Base-by-base conservation (phyloP, 2,797 vertebrate species). In the Siniperca undulata region DNA sequence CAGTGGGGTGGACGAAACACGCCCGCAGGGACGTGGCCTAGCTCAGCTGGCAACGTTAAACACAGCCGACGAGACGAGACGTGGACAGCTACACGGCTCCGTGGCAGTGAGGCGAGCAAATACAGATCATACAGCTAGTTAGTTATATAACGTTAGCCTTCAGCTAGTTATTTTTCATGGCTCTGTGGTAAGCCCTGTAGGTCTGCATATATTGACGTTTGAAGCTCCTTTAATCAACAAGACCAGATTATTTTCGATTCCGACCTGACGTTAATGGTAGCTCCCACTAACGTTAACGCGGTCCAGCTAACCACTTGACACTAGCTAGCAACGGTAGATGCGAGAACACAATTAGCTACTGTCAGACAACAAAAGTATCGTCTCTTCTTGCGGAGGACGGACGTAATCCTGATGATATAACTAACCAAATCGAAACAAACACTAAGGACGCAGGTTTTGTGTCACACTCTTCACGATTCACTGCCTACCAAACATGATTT, bases 21-120 rank as follows among this genome's bases (percentile, higher is more conserved):
- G 89, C 86, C 92, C 87, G 93, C 88, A 69, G 84, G 88, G 93
- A 95, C 94, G 95, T 96, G 95, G 95, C 95, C 94, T 96, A 89
- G 87, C 83, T 78, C 91, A 84, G 87, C 93, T 91, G 89, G 91
- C 85, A 66, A 77, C 84, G 91, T 75, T 76, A 61, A 73, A 88
- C 92, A 88, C 86, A 77, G 74, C 70, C 68, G 78, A 86, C 70
- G 70, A 81, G 85, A 77, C 84, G 22, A 87, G 90, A 95, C 94
- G 92, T 93, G 93, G 93, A 92, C 89, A 77, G 80, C 75, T 44
- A 78, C 77, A 58, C 80, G 42, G 85, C 81, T 59, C 84, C 84
- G 89, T 86, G 88, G 88, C 88, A 86, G 52, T 10, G 68, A 69
- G 24, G 46, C 71, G 22, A 10, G 79, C 77, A 36, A 67, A 78